A percentile compares a stretch with the other conserved stretches of the same genome.
Conservation (phyloP, 1,140 invertebrate species). For the Drosophila carrolli region DNA sequence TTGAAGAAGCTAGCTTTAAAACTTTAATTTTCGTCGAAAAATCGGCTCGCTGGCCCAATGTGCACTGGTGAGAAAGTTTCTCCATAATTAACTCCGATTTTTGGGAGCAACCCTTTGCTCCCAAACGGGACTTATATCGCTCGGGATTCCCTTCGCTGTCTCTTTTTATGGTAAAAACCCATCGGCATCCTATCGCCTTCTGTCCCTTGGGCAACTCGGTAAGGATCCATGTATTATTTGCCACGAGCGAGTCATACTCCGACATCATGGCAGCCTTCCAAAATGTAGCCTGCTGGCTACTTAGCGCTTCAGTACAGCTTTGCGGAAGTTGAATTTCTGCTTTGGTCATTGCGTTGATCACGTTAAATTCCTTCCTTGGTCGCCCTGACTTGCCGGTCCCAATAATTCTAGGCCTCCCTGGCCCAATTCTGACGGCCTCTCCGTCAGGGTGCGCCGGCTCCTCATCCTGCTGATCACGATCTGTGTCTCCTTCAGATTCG, state of each 20-base stretch:
- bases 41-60: too few relatives aligned
- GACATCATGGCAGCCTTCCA: conserved; percentile 10
- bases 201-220: conserved; percentile 7
- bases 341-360: not conserved
- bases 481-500: not conserved
- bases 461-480: not conserved
- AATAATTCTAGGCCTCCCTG: conserved; percentile 3
- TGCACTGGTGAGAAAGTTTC: conserved; percentile 21
- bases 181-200: conserved; percentile 10
- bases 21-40: too few relatives aligned
- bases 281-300: conserved; percentile 1
- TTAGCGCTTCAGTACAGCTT: not conserved
- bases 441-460: not conserved
- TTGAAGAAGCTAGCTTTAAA: too few relatives aligned
- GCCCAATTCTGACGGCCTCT: not conserved
- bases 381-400: conserved; percentile 1
- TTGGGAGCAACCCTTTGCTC: conserved; percentile 7
- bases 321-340: not conserved
- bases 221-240: too few relatives aligned
- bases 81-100: not conserved
- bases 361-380: not conserved
- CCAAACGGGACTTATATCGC: not conserved
- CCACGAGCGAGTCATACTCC: conserved; percentile 3
- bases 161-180: conserved; percentile 5
- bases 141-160: not conserved